Conservation (phyloP, 2,113 vertebrate species). For the Prionailurus bengalensis region DNA sequence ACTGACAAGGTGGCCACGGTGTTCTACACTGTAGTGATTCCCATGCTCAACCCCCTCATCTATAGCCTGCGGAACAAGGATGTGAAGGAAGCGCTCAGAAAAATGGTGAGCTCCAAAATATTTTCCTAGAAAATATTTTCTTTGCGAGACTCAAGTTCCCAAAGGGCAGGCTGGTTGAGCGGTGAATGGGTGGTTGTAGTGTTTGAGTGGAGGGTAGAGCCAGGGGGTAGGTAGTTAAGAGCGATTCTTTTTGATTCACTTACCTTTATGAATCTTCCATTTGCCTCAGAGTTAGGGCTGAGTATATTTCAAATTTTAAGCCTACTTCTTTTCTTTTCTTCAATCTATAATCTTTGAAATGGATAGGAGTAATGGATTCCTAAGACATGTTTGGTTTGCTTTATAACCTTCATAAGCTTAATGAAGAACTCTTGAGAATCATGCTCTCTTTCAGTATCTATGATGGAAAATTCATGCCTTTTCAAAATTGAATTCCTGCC, state of each 20-base stretch:
- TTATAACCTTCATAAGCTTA: background rate
- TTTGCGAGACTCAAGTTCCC: rapidly evolving
- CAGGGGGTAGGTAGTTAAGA: rapidly evolving
- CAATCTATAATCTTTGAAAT: background rate
- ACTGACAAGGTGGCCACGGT: conserved; percentile 46
- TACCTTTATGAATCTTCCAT: background rate
- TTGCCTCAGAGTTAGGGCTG: background rate
- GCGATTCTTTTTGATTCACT: background rate
- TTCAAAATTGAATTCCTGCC: background rate
- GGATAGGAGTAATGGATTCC: rapidly evolving
- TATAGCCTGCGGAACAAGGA: conserved; percentile 83
- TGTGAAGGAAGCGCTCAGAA: conserved; percentile 67
- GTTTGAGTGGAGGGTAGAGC: rapidly evolving
- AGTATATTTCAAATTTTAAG: background rate
- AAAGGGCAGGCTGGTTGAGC: rapidly evolving
- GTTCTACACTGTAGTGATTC: conserved; percentile 78
- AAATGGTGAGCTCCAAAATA: background rate
- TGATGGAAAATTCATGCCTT: background rate
- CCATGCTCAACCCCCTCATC: conserved; percentile 80
- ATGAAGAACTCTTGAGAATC: rapidly evolving
- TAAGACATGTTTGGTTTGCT: background rate
- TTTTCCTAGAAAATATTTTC: background rate
- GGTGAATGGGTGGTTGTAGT: rapidly evolving
- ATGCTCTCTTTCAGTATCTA: background rate
- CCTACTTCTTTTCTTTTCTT: background rate